Conservation (phyloP, 2,797 vertebrate species). For the Amazona finschi region DNA sequence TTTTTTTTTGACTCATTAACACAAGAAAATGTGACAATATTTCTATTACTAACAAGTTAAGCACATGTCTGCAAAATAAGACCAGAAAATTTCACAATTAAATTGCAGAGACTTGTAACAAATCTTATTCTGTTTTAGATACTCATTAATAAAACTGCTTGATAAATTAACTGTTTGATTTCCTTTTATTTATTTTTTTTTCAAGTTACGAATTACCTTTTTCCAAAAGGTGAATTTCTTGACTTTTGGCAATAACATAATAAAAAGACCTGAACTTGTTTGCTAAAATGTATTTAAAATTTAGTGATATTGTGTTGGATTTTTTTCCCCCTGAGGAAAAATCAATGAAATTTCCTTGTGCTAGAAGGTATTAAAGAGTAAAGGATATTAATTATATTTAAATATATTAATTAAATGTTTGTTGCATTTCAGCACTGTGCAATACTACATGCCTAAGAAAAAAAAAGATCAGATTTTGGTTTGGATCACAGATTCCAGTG, state of each 20-base stretch:
- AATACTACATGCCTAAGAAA: neutral
- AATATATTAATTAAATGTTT: conserved; percentile 5
- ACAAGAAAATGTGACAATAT: neutral
- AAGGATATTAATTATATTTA: neutral
- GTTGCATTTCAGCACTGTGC: neutral
- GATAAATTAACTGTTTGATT: conserved; percentile 19
- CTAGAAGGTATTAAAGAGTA: neutral
- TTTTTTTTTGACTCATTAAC: neutral
- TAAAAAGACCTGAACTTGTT: neutral
- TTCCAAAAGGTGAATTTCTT: neutral
- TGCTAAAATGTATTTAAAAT: conserved; percentile 25
- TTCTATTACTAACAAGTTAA: neutral
- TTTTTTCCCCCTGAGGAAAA: neutral
- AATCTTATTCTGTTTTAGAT: neutral
- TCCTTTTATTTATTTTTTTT: neutral
- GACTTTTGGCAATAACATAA: neutral
- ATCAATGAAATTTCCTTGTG: neutral
- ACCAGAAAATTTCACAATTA: conserved; percentile 27
- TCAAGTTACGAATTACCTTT: neutral
- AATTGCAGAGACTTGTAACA: neutral
- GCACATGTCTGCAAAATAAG: neutral
- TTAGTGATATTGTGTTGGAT: neutral
- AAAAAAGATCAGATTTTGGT: neutral
- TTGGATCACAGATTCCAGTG: neutral
- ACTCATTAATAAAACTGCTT: neutral